Evolutionary conservation across 2,113 vertebrate species (phyloP), one percentile per base, ranked within the genome.

Genomic region (Porphyrio hochstetteri): DNA sequence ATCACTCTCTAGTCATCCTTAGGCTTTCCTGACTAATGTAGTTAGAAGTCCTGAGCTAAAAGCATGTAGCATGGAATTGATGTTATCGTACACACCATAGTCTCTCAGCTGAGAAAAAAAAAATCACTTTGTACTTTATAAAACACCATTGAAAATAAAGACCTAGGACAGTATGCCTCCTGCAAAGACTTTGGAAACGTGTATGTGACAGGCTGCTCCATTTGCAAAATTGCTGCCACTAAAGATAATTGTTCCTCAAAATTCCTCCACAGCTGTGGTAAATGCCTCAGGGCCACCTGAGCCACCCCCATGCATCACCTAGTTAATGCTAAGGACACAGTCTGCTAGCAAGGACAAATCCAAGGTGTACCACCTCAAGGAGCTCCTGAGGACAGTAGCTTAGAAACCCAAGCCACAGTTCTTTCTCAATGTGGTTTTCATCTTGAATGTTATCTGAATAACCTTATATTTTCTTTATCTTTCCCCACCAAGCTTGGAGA

Each of bases 361-460:
- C 68, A 59, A 76, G 52, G 44, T 29, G 29, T 12, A 46, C 23
- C n/a, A 50, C 11, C 12, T 64, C 87, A 77, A 33, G 20, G 57
- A 36, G 52, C 21, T 64, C 77, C 44, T n/a, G 53, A 69, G 75
- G 40, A 42, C 13, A 4, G 52, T 4, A 61, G 16, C 33, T 71
- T 31, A 53, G 42, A 65, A 67, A 70, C 21, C 52, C 36, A 88
- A 77, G 35, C 46, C 1, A 0, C 25, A 60, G 31, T 8, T 90
- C 53, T 67, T 81, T 74, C 46, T 78, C 60, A 48, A 79, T 29
- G 8, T 10, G 4, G 25, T 77, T 80, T 92, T 82, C 76, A 88
- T 33, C 53, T 56, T 83, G 69, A 84, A 94, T 64, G 82, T 88
- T 90, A 86, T 90, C 68, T 74, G 57, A 90, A 65, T 76, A 92